Evolutionary conservation across 2,888 invertebrate species (phyloP).

Genomic region (Kuschelorhynchus macadamiae): DNA sequence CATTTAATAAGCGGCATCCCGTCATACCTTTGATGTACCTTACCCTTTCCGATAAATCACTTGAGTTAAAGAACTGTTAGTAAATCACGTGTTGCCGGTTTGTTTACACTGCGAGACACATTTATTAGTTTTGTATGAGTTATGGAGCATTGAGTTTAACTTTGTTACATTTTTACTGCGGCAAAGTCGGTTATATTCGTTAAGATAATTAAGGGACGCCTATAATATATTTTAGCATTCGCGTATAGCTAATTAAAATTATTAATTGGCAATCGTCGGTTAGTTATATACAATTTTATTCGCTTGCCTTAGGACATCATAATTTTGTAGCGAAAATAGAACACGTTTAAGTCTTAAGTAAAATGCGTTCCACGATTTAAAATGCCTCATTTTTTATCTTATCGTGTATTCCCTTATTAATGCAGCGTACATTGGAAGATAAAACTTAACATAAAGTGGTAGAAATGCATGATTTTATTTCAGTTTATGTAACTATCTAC

Average conservation of each 20-base stretch:
- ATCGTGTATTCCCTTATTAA: too few relatives aligned
- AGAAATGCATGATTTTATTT: too few relatives aligned
- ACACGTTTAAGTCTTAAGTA: slow-evolving; percentile 13
- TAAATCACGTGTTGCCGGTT: slow-evolving; percentile 54
- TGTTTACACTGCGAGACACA: slow-evolving; percentile 62
- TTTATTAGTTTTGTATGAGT: slow-evolving; percentile 61
- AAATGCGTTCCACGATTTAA: slow-evolving; percentile 8
- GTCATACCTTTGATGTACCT: slow-evolving; percentile 25
- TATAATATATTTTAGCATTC: slow-evolving; percentile 51
- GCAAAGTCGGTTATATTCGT: slow-evolving; percentile 55
- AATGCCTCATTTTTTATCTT: neutral
- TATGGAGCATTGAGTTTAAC: slow-evolving; percentile 59
- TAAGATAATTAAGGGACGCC: slow-evolving; percentile 53
- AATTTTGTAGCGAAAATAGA: slow-evolving; percentile 34
- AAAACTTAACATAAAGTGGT: too few relatives aligned
- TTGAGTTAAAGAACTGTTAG: slow-evolving; percentile 35
- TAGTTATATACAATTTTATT: slow-evolving; percentile 37
- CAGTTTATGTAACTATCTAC: too few relatives aligned
- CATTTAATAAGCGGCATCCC: slow-evolving; percentile 37
- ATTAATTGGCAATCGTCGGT: slow-evolving; percentile 52
- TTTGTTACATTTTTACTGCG: slow-evolving; percentile 61
- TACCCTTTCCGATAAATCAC: slow-evolving; percentile 39
- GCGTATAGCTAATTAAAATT: slow-evolving; percentile 56
- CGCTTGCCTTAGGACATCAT: slow-evolving; percentile 42
- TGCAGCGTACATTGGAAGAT: too few relatives aligned